Percentiles rank a stretch among this genome's conserved stretches.
Evolutionary conservation across 2,888 invertebrate species (phyloP).

Genomic region (Nemoura dubitans): DNA sequence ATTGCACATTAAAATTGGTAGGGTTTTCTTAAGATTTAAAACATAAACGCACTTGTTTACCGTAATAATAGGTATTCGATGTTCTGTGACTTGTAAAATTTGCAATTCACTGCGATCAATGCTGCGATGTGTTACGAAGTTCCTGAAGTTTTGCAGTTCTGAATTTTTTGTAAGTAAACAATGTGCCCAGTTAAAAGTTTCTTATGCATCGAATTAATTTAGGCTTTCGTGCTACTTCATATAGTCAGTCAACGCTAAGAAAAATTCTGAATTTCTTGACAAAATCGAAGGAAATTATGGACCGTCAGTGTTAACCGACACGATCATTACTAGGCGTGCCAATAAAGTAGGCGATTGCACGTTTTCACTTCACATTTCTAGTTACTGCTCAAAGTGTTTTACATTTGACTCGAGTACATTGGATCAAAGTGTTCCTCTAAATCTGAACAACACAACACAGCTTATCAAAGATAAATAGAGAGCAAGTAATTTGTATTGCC

Average conservation of each 20-base stretch:
- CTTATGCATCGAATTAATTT: not conserved
- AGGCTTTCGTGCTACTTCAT: not conserved
- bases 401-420: not conserved
- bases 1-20: constrained; percentile 12
- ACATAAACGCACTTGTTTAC: not conserved
- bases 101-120: too few species aligned
- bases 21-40: not conserved
- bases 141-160: not conserved
- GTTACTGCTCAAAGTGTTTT: not conserved
- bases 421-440: not conserved
- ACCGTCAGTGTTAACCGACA: not conserved
- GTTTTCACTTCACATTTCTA: not conserved
- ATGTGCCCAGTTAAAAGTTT: not conserved
- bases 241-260: not conserved
- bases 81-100: not conserved
- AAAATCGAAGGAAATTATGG: not conserved
- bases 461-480: too few species aligned
- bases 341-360: not conserved
- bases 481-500: not conserved
- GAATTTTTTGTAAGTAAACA: not conserved
- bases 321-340: not conserved
- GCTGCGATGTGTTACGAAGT: not conserved
- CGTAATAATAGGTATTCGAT: not conserved
- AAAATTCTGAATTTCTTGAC: not conserved
- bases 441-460: not conserved